phyloP scores from a whole-genome alignment of 2,888 invertebrate species.

The Eledona agricola region DNA sequence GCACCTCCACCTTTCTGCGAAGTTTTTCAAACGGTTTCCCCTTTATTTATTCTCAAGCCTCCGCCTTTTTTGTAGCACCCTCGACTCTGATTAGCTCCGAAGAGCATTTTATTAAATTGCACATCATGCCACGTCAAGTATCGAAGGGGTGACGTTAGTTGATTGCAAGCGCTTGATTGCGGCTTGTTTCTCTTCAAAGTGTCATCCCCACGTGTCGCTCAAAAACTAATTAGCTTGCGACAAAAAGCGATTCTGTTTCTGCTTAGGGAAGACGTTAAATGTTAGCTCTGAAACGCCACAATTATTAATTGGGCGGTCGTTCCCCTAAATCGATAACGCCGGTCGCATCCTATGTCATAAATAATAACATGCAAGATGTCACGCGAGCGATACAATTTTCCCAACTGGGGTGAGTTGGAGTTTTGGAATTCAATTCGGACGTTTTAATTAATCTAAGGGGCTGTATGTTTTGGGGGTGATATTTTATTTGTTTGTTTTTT shows the following conservation, averaged over 20 bases:
- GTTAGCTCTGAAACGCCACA: no score
- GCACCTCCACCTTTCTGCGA: no score
- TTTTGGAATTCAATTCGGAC: conserved; percentile 27
- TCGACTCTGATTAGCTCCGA: no score
- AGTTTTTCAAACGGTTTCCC: no score
- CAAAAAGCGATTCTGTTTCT: conserved; percentile 28
- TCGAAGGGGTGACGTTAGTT: conserved; percentile 16
- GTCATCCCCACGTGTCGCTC: conserved; percentile 45
- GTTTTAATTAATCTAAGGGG: conserved; percentile 31
- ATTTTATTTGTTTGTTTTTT: conserved; percentile 25
- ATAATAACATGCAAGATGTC: no score
- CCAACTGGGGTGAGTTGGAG: no score
- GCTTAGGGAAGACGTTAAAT: conserved; percentile 30
- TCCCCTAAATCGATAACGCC: no score
- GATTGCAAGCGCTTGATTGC: conserved; percentile 30
- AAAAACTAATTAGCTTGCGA: conserved; percentile 43
- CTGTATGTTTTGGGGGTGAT: conserved; percentile 17
- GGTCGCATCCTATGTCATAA: conserved; percentile 16
- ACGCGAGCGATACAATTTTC: no score
- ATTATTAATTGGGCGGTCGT: conserved; percentile 28
- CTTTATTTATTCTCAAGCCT: no score
- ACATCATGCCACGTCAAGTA: conserved; percentile 21
- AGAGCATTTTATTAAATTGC: no score
- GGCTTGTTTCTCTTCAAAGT: conserved; percentile 38
- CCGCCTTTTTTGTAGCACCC: no score